Evolutionary conservation across 2,113 vertebrate genomes (phyloP), one percentile per base, ranked within the genome.

Genomic region (Neodon shergylaensis): DNA sequence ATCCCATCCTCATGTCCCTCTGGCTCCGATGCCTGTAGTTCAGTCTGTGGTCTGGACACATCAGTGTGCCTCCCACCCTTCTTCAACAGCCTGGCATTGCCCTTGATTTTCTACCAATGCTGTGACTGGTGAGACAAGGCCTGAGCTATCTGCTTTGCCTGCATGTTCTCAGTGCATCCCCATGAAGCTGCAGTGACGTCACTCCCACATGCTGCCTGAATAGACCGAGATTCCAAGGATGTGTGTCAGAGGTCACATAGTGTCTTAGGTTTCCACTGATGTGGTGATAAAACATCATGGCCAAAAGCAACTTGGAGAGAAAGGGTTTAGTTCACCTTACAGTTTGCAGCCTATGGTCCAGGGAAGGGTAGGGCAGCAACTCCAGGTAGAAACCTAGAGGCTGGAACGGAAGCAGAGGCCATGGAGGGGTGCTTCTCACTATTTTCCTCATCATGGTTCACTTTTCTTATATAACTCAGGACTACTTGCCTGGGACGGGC

Each of bases 1-100:
- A 24, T 42, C 2, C 3, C 63, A 54, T 2, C 3, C 26, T 39
- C 22, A 1, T 0, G 11, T 31, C 36, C 14, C 2, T 31, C 39
- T 22, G 31, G 16, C 74, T 22, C 1, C 19, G 39, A 54, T 5
- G 22, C 31, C 54, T 72, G 14, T 7, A 65, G 24, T 39, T 90
- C 26, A 26, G 44, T 28, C 8, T 61, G 8, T n/a, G 68, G 39
- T 63, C 58, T 88, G 58, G 0, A 44, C 36, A 16, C 26, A 11
- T 6, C 68, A 26, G 0, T 16, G 2, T 12, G n/a, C 44, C 12
- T 63, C 47, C 5, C 16, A 12, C 13, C 16, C 16, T 3, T 78
- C 36, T 19, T 1, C 44, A 2, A 39, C 13, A 10, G 13, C 31
- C 63, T 58, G 22, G 4, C 7, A 26, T 58, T 5, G 7, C 11